phyloP scores from a whole-genome alignment of 2,797 vertebrate genomes.

The Tapera naevia region DNA sequence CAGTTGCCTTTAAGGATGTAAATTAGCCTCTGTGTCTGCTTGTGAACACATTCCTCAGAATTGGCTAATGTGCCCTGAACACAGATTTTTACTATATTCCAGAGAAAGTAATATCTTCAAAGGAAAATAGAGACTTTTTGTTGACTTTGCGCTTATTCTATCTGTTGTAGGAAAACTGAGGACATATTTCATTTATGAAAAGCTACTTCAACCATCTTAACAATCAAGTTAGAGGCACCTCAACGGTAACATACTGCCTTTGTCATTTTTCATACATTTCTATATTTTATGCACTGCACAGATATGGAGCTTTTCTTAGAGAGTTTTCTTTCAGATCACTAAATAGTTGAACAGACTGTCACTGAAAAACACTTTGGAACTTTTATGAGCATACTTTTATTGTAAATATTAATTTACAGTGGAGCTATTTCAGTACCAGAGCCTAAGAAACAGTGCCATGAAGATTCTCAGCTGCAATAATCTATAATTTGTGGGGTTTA shows the following conservation, averaged over 20 bases:
- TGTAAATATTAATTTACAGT: conserved; percentile 59
- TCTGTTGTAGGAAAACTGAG: neutral
- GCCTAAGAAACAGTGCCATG: conserved; percentile 7
- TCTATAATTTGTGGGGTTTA: conserved; percentile 24
- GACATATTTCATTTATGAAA: conserved; percentile 64
- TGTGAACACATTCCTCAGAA: neutral
- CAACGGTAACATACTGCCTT: conserved; percentile 42
- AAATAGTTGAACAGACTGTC: conserved; percentile 36
- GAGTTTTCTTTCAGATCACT: conserved; percentile 49
- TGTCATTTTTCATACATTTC: conserved; percentile 47
- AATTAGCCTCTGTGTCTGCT: neutral
- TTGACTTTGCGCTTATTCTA: conserved; percentile 50
- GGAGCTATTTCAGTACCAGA: conserved; percentile 19
- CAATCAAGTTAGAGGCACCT: conserved; percentile 55
- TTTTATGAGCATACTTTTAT: conserved; percentile 37
- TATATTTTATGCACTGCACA: conserved; percentile 50
- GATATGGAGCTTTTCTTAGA: conserved; percentile 22
- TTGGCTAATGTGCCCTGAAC: neutral
- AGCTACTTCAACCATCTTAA: conserved; percentile 44
- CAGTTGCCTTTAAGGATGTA: neutral
- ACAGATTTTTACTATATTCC: neutral
- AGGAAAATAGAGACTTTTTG: conserved; percentile 33
- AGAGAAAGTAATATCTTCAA: conserved; percentile 19
- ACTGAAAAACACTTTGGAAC: conserved; percentile 39
- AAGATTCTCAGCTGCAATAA: neutral